These are phyloP conservation scores for Heliopora coerulea DNA, from an alignment of 92 coral and sea anemone genomes.

Conservation along the genomic window DNA sequence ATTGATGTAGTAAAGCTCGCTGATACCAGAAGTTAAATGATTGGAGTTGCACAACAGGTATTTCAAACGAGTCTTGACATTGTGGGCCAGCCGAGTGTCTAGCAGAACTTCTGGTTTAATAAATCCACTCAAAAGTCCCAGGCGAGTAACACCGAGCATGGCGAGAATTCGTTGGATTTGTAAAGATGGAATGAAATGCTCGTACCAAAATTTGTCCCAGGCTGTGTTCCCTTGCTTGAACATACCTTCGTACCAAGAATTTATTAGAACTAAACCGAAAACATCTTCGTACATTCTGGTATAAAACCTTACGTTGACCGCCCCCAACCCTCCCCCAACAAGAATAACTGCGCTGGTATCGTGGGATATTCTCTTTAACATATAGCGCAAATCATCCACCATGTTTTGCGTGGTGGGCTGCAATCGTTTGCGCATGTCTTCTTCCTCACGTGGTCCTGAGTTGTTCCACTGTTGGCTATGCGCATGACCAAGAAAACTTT, in stretches of 20 bases:
- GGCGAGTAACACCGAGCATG: slow-evolving; percentile 63
- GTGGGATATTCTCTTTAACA: slow-evolving; percentile 64
- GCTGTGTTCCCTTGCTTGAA: slow-evolving; percentile 43
- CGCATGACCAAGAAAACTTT: slow-evolving; percentile 59
- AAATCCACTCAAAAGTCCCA: slow-evolving; percentile 72
- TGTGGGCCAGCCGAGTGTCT: slow-evolving; percentile 49
- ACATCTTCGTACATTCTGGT: slow-evolving; percentile 72
- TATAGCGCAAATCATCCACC: slow-evolving; percentile 80
- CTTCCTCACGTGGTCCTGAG: slow-evolving; percentile 14
- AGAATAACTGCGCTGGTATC: slow-evolving; percentile 71
- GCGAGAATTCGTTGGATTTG: slow-evolving; percentile 75
- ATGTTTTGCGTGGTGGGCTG: slow-evolving; percentile 85
- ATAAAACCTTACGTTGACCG: slow-evolving; percentile 80
- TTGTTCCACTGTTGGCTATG: slow-evolving; percentile 50
- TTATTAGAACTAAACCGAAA: slow-evolving; percentile 68
- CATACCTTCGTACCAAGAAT: slow-evolving; percentile 81
- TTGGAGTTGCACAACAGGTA: slow-evolving; percentile 78
- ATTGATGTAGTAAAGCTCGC: slow-evolving; percentile 79
- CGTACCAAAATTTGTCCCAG: slow-evolving; percentile 76
- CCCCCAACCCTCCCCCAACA: slow-evolving; percentile 91
- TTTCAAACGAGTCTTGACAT: slow-evolving; percentile 66
- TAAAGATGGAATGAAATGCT: slow-evolving; percentile 55
- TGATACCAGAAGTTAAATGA: slow-evolving; percentile 86
- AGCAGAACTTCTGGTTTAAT: slow-evolving; percentile 60
- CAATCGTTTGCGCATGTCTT: slow-evolving; percentile 53